Evolutionary conservation across 2,797 vertebrate species (phyloP), one percentile per base, ranked within the genome.

Genomic region (Dipus sagitta): DNA sequence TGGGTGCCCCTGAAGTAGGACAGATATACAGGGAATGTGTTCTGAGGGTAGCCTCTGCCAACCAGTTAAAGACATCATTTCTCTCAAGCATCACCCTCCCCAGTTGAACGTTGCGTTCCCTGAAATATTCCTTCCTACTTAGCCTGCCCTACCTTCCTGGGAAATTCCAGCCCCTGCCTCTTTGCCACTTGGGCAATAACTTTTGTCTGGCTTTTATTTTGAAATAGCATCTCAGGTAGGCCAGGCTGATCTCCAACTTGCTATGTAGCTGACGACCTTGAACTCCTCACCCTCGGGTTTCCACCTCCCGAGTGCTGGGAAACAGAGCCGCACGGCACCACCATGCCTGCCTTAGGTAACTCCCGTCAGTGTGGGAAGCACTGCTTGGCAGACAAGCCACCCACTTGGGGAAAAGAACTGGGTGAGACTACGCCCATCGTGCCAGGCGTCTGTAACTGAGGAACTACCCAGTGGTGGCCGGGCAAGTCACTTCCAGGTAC

Each of bases 101-200:
- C 34, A 5, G 32, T 15, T 75, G 76, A 65, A 62, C 20, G 30
- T 90, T 67, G 6, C 28, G 9, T 88, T 67, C 60, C 65, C 42
- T 89, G 42, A 88, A 60, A 52, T 52, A 78, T 58, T 58, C 58
- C 68, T 79, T 95, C 47, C 74, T 75, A 14, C 60, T 65, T 38
- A 74, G 70, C 20, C 70, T 60, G 4, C 47, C n/a, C 62, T 64
- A 21, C 9, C n/a, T 54, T 65, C 15, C 52, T n/a, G 58, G 89
- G 67, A 94, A 74, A 92, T 70, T 70, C 67, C 92, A 88, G 62
- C 65, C 28, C 76, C 87, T 17, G 28, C 2, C 13, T 42, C 83
- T 15, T 60, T 87, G 15, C 42, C 52, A 54, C 74, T 47, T 42
- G 78, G 88, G 82, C 11, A 20, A 47, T 28, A 52, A 26, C 32